Percentiles rank a stretch among this genome's conserved stretches.
Evolutionary conservation across 2,797 vertebrate genomes (phyloP).

Genomic region (Arrhamphus sclerolepis): DNA sequence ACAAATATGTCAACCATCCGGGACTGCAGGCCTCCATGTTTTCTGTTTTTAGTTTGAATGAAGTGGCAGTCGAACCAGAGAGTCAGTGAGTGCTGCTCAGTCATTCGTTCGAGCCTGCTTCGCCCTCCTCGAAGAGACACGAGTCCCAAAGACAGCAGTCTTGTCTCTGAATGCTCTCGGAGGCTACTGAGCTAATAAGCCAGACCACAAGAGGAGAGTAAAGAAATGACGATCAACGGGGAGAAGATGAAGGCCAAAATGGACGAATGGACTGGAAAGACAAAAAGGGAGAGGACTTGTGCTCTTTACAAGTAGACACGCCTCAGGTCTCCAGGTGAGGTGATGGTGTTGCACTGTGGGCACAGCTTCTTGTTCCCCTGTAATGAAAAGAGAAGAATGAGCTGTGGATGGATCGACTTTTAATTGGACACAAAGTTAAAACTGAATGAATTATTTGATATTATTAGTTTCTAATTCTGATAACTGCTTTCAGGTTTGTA

Average conservation of each 20-base stretch:
- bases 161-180: constrained; percentile 50
- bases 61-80: constrained; percentile 16
- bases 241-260: constrained; percentile 45
- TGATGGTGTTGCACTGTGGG: constrained; percentile 99
- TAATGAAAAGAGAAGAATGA: constrained; percentile 28
- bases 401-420: too few relatives aligned
- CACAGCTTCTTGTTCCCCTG: constrained; percentile 99
- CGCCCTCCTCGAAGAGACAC: constrained; percentile 39
- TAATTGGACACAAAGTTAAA: too few relatives aligned
- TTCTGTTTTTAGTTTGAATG: constrained; percentile 4
- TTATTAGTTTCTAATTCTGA: neutral
- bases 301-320: constrained; percentile 97
- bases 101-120: constrained; percentile 26
- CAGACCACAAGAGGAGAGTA: constrained; percentile 10
- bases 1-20: constrained; percentile 13
- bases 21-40: constrained; percentile 1
- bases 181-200: constrained; percentile 28
- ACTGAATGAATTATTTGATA: neutral
- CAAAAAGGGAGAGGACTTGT: constrained; percentile 40
- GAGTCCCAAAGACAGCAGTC: constrained; percentile 48
- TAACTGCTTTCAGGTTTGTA: neutral
- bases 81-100: constrained; percentile 18
- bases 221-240: constrained; percentile 15
- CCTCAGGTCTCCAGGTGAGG: constrained; percentile 95
- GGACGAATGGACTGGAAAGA: constrained; percentile 51